A percentile compares a stretch with the other conserved stretches of the same genome.
Conservation (phyloP, 2,888 invertebrate species). For the Mythimna albipuncta region DNA sequence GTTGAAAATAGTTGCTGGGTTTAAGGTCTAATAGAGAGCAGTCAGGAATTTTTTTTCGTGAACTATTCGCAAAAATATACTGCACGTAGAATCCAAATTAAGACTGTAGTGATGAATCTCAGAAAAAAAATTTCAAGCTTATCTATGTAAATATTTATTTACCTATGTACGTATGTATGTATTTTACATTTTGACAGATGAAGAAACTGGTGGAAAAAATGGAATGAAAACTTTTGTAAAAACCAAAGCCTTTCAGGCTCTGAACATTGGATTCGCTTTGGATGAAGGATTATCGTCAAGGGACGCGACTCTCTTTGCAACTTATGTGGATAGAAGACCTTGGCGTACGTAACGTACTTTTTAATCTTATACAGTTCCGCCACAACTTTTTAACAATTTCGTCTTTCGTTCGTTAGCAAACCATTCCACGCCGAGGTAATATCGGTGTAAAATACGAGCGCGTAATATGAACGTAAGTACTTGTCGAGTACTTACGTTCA, state of each 20-base stretch:
- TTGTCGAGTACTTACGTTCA: no score
- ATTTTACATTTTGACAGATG: slow-evolving; percentile 89
- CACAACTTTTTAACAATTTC: no score
- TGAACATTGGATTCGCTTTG: slow-evolving; percentile 95
- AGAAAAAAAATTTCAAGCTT: neutral
- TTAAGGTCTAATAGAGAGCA: neutral
- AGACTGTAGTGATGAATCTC: neutral
- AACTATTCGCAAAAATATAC: neutral
- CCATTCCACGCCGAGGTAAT: no score
- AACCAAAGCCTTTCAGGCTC: slow-evolving; percentile 92
- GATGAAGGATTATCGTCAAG: slow-evolving; percentile 94
- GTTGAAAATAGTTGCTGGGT: neutral
- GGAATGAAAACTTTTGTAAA: slow-evolving; percentile 94
- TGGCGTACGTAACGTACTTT: slow-evolving; percentile 93
- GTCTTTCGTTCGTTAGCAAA: no score
- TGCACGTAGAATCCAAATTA: neutral
- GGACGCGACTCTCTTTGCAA: slow-evolving; percentile 89
- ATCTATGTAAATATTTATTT: neutral
- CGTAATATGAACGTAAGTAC: no score
- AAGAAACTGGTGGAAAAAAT: slow-evolving; percentile 94
- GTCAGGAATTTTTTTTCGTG: neutral
- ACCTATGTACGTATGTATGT: no score
- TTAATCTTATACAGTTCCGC: no score
- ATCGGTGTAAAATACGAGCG: no score
- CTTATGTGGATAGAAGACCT: slow-evolving; percentile 93